Percentiles rank a stretch among this genome's conserved stretches.
phyloP scores from a whole-genome alignment of 2,888 invertebrate species.

The Microplitis deprimator region DNA sequence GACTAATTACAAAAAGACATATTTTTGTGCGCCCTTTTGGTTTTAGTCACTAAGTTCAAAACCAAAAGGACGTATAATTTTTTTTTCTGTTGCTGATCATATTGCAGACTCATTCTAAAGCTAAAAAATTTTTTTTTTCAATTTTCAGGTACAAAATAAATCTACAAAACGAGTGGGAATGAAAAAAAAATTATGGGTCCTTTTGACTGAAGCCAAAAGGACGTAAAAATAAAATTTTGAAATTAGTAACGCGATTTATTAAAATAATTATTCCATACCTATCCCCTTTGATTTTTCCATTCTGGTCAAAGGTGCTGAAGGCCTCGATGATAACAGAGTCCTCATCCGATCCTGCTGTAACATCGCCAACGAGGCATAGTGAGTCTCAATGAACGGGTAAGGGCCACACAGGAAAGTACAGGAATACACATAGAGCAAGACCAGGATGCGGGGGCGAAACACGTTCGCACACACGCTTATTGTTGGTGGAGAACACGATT shows the following conservation, averaged over 20 bases:
- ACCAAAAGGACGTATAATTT: too few relatives aligned
- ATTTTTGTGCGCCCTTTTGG: too few relatives aligned
- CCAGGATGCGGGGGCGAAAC: slow-evolving; percentile 49
- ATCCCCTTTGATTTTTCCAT: slow-evolving; percentile 91
- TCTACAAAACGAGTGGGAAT: too few relatives aligned
- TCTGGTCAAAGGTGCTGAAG: slow-evolving; percentile 92
- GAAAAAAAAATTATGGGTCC: too few relatives aligned
- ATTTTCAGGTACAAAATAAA: too few relatives aligned
- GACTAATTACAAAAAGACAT: background rate
- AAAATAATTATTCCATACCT: slow-evolving; percentile 70
- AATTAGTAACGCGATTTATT: background rate
- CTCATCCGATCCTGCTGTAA: slow-evolving; percentile 81
- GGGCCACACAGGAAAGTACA: slow-evolving; percentile 53
- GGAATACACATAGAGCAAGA: slow-evolving; percentile 53
- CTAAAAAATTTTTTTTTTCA: too few relatives aligned
- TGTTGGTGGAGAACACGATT: slow-evolving; percentile 9
- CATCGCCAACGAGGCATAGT: slow-evolving; percentile 55
- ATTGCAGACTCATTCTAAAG: too few relatives aligned
- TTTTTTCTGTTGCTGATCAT: background rate
- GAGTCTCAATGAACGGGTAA: slow-evolving; percentile 53
- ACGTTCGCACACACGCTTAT: slow-evolving; percentile 49
- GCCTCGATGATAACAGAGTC: slow-evolving; percentile 93
- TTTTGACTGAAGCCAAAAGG: too few relatives aligned
- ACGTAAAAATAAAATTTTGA: too few relatives aligned
- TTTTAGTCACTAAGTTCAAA: too few relatives aligned